These are phyloP conservation scores for Chondrosia reniformis DNA, from an alignment of 37 sponge, comb jelly and placozoan species.

Conservation along the genomic window DNA sequence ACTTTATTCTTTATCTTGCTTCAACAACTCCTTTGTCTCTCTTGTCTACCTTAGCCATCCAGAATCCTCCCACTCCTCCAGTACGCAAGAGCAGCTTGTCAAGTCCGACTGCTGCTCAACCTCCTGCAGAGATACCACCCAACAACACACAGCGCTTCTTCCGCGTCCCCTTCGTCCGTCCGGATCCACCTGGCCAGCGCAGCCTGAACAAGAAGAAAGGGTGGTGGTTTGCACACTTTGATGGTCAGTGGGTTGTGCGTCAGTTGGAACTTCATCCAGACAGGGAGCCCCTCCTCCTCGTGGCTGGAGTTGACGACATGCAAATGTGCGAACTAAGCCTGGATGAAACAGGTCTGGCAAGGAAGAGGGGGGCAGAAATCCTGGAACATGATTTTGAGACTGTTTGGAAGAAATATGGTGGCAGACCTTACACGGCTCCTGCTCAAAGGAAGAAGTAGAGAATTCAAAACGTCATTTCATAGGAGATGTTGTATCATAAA, in stretches of 20 bases:
- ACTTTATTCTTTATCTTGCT: background rate
- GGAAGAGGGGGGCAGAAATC: constrained; percentile 92
- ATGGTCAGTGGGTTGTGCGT: constrained; percentile 94
- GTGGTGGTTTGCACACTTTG: constrained; percentile 99
- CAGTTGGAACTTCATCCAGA: constrained; percentile 94
- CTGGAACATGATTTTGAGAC: constrained; percentile 82
- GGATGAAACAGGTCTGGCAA: constrained; percentile 87
- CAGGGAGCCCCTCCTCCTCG: constrained; percentile 65
- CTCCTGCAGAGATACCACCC: background rate
- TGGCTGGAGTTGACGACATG: constrained; percentile 94
- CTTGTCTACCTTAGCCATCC: background rate
- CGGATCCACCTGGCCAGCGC: constrained; percentile 29
- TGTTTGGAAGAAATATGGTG: constrained; percentile 78
- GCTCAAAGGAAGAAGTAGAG: too few species aligned
- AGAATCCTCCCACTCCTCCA: constrained; percentile 25
- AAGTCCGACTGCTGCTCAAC: background rate
- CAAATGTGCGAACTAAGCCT: constrained; percentile 96
- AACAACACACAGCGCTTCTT: constrained; percentile 80
- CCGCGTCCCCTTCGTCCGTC: constrained; percentile 86
- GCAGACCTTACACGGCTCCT: constrained; percentile 71
- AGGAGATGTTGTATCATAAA: too few species aligned
- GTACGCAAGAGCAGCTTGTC: constrained; percentile 9
- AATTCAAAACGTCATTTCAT: too few species aligned
- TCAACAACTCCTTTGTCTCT: background rate
- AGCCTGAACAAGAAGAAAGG: constrained; percentile 68